phyloP scores from a whole-genome alignment of 2,113 vertebrate genomes.

The Pavo muticus region DNA sequence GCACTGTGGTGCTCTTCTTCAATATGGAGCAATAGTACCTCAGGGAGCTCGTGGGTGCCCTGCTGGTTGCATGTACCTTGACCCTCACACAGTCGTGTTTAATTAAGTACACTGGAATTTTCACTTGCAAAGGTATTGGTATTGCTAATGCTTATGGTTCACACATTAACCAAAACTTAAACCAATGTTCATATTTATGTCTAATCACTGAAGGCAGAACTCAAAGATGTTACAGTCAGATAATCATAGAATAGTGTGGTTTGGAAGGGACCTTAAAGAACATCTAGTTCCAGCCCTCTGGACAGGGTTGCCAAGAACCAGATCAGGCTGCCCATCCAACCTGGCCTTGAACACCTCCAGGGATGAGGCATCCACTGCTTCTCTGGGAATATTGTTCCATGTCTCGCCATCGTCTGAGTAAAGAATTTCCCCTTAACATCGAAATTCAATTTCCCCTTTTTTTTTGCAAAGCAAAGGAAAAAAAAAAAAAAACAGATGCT shows the following conservation, averaged over 20 bases:
- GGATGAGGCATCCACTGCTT: no score
- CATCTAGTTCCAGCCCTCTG: not conserved
- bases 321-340: not conserved
- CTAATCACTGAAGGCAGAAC: not conserved
- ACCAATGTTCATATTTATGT: no score
- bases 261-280: not conserved
- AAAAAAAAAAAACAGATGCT: not conserved
- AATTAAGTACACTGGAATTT: not conserved
- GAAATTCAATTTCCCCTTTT: no score
- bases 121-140: not conserved
- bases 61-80: rapidly evolving
- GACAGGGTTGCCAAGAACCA: not conserved
- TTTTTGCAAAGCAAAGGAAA: not conserved
- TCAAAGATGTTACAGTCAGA: not conserved
- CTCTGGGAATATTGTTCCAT: no score
- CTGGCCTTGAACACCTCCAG: no score
- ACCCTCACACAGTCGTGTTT: not conserved
- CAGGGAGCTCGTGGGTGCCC: not conserved
- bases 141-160: not conserved
- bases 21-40: no score
- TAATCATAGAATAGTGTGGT: not conserved
- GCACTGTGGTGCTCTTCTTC: no score
- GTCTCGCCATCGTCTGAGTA: no score
- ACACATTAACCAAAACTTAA: not conserved
- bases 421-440: no score